These are phyloP conservation scores for Ectropis crepuscularia DNA, from an alignment of 2,888 invertebrate genomes.

Conservation along the genomic window DNA sequence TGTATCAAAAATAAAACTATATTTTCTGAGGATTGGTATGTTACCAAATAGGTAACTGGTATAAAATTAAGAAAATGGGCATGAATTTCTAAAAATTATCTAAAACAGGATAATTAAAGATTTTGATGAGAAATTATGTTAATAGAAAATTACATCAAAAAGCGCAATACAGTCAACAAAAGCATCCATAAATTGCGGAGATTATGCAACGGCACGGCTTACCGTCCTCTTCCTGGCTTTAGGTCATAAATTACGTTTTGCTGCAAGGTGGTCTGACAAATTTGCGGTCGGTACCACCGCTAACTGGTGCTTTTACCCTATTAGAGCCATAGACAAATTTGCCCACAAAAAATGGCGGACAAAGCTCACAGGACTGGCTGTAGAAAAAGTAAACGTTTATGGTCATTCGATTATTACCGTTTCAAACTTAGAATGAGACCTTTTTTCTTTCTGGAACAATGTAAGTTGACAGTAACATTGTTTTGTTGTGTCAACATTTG, in stretches of 20 bases:
- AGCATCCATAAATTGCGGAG: conserved; percentile 76
- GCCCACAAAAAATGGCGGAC: conserved; percentile 37
- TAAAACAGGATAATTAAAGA: neutral
- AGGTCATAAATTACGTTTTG: conserved; percentile 79
- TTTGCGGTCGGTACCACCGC: conserved; percentile 75
- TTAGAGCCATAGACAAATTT: conserved; percentile 53
- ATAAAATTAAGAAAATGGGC: neutral
- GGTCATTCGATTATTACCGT: conserved; percentile 26
- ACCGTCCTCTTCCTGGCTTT: conserved; percentile 78
- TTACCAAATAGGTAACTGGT: too few relatives aligned
- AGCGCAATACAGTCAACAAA: conserved; percentile 71
- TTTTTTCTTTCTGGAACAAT: conserved; percentile 13
- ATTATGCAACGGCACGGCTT: conserved; percentile 82
- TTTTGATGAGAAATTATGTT: conserved; percentile 43
- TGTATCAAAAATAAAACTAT: too few relatives aligned
- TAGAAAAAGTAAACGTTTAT: conserved; percentile 32
- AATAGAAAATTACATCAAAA: conserved; percentile 62
- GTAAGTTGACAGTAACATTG: conserved; percentile 7
- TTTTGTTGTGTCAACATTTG: neutral
- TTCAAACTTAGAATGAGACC: conserved; percentile 34
- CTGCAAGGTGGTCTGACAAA: conserved; percentile 84
- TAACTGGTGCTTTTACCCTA: conserved; percentile 61
- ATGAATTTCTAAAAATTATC: conserved; percentile 1
- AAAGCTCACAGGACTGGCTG: conserved; percentile 30
- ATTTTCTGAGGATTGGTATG: too few relatives aligned